These are phyloP conservation scores for Drosophila diplacantha DNA, from an alignment of 2,888 invertebrate genomes.

Conservation along the genomic window DNA sequence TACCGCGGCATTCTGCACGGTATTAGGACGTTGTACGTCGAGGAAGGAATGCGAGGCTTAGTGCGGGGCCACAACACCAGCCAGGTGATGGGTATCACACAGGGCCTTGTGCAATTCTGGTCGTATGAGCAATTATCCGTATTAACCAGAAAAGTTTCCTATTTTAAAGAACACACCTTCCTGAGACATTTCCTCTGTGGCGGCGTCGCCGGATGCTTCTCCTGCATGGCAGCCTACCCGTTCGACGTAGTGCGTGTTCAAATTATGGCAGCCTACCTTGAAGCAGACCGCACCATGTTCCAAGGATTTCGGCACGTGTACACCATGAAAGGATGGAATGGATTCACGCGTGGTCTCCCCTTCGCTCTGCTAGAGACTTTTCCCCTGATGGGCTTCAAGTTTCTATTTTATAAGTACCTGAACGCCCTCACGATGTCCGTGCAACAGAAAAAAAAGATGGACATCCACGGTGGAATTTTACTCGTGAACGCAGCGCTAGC, in stretches of 20 bases:
- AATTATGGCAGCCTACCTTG: not conserved
- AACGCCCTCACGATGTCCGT: not conserved
- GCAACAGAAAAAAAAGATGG: not conserved
- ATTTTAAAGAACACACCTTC: not conserved
- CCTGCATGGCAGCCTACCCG: not conserved
- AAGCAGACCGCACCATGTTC: too few relatives aligned
- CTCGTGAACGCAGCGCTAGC: slow-evolving; percentile 2
- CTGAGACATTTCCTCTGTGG: not conserved
- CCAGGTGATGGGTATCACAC: slow-evolving; percentile 3
- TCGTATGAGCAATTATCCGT: slow-evolving; percentile 1
- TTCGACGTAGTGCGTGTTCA: not conserved
- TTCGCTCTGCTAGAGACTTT: not conserved
- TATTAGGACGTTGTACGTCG: not conserved
- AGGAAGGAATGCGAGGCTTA: not conserved
- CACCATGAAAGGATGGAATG: not conserved
- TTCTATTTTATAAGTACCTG: slow-evolving; percentile 4
- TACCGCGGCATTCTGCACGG: slow-evolving; percentile 1
- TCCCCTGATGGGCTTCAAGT: slow-evolving; percentile 5
- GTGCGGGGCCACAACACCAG: not conserved
- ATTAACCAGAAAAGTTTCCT: not conserved
- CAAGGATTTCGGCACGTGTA: slow-evolving; percentile 3
- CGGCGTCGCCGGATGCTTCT: not conserved
- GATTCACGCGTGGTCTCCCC: not conserved
- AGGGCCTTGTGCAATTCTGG: slow-evolving; percentile 1
- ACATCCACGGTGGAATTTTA: not conserved